These are phyloP conservation scores for Bubalus kerabau DNA, from an alignment of 2,113 vertebrate genomes.

Conservation along the genomic window DNA sequence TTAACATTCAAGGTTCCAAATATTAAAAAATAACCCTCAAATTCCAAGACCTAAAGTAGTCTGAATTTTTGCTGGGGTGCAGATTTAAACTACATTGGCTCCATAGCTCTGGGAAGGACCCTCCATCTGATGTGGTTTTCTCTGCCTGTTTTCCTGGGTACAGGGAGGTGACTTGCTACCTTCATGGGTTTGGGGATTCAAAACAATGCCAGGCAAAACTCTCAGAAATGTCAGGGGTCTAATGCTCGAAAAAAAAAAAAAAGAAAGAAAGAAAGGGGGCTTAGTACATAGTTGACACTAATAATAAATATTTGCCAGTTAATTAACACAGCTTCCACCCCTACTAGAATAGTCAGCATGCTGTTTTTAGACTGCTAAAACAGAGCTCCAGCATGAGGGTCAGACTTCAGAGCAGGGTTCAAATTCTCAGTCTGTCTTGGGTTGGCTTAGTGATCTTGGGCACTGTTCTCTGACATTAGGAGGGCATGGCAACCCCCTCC, in stretches of 20 bases:
- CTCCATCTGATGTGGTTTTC: neutral
- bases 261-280: no score
- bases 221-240: neutral
- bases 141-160: neutral
- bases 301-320: neutral
- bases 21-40: neutral
- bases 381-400: neutral
- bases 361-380: neutral
- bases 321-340: neutral
- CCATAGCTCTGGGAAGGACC: neutral
- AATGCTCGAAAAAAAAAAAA: neutral
- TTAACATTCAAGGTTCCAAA: neutral
- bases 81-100: neutral
- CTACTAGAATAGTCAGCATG: neutral
- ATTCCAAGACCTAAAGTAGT: neutral
- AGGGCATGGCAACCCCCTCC: neutral
- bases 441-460: constrained; percentile 28
- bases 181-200: neutral
- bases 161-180: neutral
- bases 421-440: constrained; percentile 56
- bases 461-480: constrained; percentile 31
- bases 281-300: neutral
- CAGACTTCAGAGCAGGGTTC: neutral
- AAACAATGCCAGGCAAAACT: neutral
- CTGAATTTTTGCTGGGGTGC: neutral